Conservation (phyloP, 1,140 invertebrate species). For the Microplitis mediator region DNA sequence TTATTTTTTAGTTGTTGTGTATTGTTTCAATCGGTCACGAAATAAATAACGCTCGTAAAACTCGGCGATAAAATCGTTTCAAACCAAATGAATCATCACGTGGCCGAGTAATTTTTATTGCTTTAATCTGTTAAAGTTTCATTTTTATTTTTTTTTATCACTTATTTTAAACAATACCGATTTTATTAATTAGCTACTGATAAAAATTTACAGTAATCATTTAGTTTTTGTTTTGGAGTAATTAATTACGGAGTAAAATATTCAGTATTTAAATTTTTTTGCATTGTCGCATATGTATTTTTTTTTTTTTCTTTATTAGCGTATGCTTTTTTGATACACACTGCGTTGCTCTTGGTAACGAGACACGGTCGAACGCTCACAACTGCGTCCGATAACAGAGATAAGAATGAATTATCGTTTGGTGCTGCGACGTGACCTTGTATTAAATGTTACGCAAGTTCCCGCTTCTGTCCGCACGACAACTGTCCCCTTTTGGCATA, state of each 20-base stretch:
- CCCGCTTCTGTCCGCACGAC: slow-evolving; percentile 1
- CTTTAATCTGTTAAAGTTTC: background rate
- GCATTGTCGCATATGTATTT: background rate
- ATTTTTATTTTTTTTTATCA: background rate
- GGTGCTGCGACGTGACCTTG: slow-evolving; percentile 22
- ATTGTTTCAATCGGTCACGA: slow-evolving; percentile 1
- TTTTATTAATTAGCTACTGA: background rate
- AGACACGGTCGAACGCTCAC: slow-evolving; percentile 20
- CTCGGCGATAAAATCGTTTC: background rate
- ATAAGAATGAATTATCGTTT: slow-evolving; percentile 33
- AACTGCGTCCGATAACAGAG: slow-evolving; percentile 29
- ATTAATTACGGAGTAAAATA: background rate
- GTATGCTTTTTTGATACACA: background rate
- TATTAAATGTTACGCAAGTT: slow-evolving; percentile 27
- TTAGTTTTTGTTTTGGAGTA: background rate
- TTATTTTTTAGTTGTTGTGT: background rate
- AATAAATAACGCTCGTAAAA: slow-evolving; percentile 20
- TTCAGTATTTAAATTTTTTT: background rate
- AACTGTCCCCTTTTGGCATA: background rate
- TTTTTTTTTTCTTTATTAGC: background rate
- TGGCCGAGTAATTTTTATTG: background rate
- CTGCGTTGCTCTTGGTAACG: slow-evolving; percentile 24
- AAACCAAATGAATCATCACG: slow-evolving; percentile 13
- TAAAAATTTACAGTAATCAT: background rate
- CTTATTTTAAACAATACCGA: background rate